Evolutionary conservation across 2,888 invertebrate genomes (phyloP).

Genomic region (Pocota personata): DNA sequence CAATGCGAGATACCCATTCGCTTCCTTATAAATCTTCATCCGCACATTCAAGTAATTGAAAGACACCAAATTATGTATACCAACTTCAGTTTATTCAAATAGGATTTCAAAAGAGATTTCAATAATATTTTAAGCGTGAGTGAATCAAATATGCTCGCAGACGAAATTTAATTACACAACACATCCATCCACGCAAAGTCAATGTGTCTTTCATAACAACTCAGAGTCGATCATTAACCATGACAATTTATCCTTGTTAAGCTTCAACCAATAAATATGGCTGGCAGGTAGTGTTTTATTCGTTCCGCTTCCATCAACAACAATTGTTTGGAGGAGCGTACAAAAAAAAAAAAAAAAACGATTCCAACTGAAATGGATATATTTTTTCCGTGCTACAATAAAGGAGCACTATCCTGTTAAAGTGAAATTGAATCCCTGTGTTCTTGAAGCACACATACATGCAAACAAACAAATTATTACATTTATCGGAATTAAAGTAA

Average conservation of each 20-base stretch:
- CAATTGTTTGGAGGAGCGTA: not conserved
- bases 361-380: slow-evolving; percentile 3
- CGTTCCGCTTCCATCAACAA: not conserved
- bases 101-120: not conserved
- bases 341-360: too few relatives aligned
- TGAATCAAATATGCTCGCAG: not conserved
- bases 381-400: not conserved
- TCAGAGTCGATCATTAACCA: slow-evolving; percentile 20
- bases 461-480: slow-evolving; percentile 20
- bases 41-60: not conserved
- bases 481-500: slow-evolving; percentile 14
- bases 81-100: not conserved
- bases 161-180: not conserved
- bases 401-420: slow-evolving; percentile 25
- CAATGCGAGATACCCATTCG: too few relatives aligned
- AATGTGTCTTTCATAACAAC: not conserved
- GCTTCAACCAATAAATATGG: not conserved
- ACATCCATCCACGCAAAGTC: not conserved
- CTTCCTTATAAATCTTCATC: not conserved
- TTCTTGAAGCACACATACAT: slow-evolving; percentile 6
- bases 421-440: slow-evolving; percentile 32
- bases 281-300: slow-evolving; percentile 9
- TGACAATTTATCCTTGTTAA: slow-evolving; percentile 25
- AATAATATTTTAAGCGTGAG: not conserved
- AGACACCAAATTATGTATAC: not conserved